phyloP scores from a whole-genome alignment of 2,888 invertebrate species.

The Tetramorium bicarinatum region DNA sequence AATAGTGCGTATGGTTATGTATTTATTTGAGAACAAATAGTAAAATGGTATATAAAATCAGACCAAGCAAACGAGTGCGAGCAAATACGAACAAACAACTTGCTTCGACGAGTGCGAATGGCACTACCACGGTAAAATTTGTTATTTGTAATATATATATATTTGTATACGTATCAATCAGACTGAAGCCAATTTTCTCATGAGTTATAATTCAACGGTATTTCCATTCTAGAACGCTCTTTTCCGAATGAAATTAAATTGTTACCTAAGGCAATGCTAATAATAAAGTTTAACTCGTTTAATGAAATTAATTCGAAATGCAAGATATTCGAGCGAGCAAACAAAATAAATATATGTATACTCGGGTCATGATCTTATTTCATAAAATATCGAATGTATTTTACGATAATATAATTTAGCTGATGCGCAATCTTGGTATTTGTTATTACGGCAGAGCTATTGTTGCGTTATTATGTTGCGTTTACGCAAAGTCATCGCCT shows the following conservation, averaged over 20 bases:
- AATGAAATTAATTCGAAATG: not conserved
- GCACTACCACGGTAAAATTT: not conserved
- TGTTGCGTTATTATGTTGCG: not conserved
- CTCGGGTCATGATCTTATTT: not conserved
- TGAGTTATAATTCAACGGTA: not conserved
- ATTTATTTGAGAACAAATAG: not conserved
- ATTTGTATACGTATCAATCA: not conserved
- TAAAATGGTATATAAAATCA: not conserved
- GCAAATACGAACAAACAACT: not conserved
- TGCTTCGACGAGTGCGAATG: constrained; percentile 1
- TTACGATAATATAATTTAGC: not conserved
- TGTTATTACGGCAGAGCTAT: not conserved
- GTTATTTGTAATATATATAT: not conserved
- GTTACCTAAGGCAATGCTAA: not conserved
- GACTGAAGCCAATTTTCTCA: not conserved
- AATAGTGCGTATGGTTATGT: not conserved
- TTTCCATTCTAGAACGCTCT: not conserved
- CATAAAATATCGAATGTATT: not conserved
- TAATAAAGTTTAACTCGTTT: not conserved
- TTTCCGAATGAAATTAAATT: not conserved
- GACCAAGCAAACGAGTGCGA: not conserved
- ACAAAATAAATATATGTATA: not conserved
- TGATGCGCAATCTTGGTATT: not conserved
- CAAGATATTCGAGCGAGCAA: not conserved
- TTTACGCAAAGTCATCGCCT: too few relatives aligned